phyloP scores from a whole-genome alignment of 2,888 invertebrate species.

The Chelonus formosanus region DNA sequence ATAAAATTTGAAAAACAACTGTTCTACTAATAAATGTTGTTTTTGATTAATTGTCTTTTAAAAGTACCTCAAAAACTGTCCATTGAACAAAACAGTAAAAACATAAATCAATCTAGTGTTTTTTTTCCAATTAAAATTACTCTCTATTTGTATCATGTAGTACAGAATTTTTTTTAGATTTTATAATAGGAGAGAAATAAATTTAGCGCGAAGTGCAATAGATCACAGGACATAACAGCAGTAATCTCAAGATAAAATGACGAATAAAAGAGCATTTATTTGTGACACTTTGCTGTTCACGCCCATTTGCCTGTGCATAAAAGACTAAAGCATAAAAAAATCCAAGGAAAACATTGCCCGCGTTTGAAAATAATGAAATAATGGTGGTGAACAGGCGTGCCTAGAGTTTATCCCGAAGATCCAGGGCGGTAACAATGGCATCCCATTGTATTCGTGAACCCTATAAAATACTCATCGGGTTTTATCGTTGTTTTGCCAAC shows the following conservation, averaged over 20 bases:
- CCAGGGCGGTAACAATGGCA: conserved; percentile 47
- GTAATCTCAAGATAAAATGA: background rate
- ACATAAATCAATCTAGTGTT: no score
- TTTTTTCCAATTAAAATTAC: no score
- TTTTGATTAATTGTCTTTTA: no score
- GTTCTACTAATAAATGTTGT: no score
- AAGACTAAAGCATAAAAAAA: conserved; percentile 14
- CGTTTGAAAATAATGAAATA: conserved; percentile 64
- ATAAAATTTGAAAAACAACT: no score
- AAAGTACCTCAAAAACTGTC: no score
- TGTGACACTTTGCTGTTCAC: conserved; percentile 14
- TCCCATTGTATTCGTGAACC: conserved; percentile 56
- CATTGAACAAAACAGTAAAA: no score
- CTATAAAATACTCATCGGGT: conserved; percentile 65
- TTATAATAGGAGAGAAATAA: conserved; percentile 8
- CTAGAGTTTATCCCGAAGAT: conserved; percentile 30
- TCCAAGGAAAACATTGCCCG: conserved; percentile 38
- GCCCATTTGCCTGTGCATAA: conserved; percentile 13
- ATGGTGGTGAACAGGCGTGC: conserved; percentile 45
- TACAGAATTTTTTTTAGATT: no score
- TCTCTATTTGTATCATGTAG: no score
- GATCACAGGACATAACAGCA: no score
- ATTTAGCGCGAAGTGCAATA: background rate
- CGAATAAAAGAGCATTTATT: conserved; percentile 2
- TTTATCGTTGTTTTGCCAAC: conserved; percentile 62